A percentile compares a stretch with the other conserved stretches of the same genome.
These are phyloP conservation scores for Eledone cirrhosa DNA, from an alignment of 2,888 invertebrate genomes.

Conservation along the genomic window DNA sequence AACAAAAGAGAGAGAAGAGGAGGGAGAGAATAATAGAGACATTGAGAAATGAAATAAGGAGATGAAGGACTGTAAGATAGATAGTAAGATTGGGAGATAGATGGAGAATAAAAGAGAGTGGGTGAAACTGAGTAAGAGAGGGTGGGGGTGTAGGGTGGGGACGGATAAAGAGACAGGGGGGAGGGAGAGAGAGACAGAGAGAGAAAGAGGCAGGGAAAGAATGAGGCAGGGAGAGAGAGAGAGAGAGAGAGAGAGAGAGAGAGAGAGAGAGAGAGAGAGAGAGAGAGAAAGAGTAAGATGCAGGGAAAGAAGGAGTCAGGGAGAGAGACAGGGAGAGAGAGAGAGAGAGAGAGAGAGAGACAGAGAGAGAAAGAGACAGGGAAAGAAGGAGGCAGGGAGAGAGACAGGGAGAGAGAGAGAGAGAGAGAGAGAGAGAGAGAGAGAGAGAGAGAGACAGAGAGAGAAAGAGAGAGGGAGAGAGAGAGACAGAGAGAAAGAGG, in stretches of 20 bases:
- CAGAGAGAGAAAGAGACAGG: neutral
- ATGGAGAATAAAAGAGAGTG: neutral
- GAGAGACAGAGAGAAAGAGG: neutral
- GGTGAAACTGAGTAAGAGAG: neutral
- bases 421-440: neutral
- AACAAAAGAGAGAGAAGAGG: constrained; percentile 17
- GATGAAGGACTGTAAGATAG: neutral
- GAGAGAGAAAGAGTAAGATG: neutral
- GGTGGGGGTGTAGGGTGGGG: neutral
- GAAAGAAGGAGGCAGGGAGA: constrained; percentile 10
- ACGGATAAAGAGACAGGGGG: neutral
- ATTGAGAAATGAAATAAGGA: no score
- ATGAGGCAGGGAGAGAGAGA: neutral
- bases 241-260: neutral
- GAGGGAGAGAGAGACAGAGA: neutral
- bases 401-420: constrained; percentile 16
- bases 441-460: neutral
- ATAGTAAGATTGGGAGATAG: neutral
- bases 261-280: neutral
- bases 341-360: neutral
- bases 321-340: neutral
- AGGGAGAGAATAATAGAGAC: constrained; percentile 11
- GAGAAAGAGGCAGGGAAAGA: neutral
- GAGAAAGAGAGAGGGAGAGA: neutral
- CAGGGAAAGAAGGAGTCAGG: neutral